These are phyloP conservation scores for Apamea monoglypha DNA, from an alignment of 2,888 invertebrate genomes.

Conservation along the genomic window DNA sequence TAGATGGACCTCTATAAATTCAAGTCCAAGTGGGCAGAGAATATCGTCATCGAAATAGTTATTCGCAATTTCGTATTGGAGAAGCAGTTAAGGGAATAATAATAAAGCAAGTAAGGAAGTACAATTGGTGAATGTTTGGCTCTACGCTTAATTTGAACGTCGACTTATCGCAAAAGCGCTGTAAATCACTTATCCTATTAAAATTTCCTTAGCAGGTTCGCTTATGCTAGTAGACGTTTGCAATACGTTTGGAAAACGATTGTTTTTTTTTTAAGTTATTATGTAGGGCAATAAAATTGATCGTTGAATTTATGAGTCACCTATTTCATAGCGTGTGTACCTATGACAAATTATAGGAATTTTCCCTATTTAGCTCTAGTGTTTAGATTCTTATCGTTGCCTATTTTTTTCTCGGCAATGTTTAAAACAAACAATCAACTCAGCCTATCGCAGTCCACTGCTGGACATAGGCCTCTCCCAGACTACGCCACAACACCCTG, in stretches of 20 bases:
- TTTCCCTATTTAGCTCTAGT: neutral
- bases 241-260: neutral
- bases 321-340: neutral
- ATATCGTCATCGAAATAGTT: constrained; percentile 72
- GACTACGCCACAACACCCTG: too few relatives aligned
- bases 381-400: neutral
- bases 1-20: constrained; percentile 77
- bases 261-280: neutral
- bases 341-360: neutral
- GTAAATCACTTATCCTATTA: constrained; percentile 50
- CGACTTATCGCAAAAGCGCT: constrained; percentile 51
- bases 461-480: too few relatives aligned
- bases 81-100: constrained; percentile 56
- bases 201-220: constrained; percentile 31
- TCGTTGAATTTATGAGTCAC: neutral
- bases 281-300: neutral
- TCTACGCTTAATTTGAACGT: constrained; percentile 61
- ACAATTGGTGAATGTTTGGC: constrained; percentile 57
- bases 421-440: too few relatives aligned
- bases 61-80: constrained; percentile 58
- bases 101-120: constrained; percentile 56
- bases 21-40: constrained; percentile 72
- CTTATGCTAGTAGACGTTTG: constrained; percentile 4
- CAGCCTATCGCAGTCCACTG: too few relatives aligned
- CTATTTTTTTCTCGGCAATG: too few relatives aligned